A percentile compares a stretch with the other conserved stretches of the same genome.
These are phyloP conservation scores for Catocala fraxini DNA, from an alignment of 2,888 invertebrate genomes.

Conservation along the genomic window DNA sequence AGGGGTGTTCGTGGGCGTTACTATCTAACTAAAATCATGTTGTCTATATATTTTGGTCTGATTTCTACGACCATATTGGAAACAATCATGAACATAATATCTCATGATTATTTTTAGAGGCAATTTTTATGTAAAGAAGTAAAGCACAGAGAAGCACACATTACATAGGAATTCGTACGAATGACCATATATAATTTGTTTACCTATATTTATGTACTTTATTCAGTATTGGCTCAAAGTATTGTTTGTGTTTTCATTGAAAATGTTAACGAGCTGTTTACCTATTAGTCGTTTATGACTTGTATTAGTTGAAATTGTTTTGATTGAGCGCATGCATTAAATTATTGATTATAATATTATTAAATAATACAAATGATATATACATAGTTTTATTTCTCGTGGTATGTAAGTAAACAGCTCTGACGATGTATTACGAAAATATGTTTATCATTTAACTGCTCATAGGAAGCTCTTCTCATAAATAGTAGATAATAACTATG, in stretches of 20 bases:
- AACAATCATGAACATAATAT: conserved; percentile 44
- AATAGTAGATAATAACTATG: not conserved
- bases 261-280: conserved; percentile 47
- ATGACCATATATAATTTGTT: conserved; percentile 28
- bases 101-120: conserved; percentile 54
- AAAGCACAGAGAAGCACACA: conserved; percentile 37
- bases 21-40: conserved; percentile 34
- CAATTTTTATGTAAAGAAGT: conserved; percentile 49
- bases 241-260: conserved; percentile 63
- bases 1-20: conserved; percentile 39
- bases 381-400: conserved; percentile 43
- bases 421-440: conserved; percentile 33
- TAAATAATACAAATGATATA: conserved; percentile 38
- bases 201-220: conserved; percentile 49
- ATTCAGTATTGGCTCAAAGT: conserved; percentile 84
- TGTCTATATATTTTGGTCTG: conserved; percentile 40
- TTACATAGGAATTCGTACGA: conserved; percentile 31
- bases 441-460: conserved; percentile 40
- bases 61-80: conserved; percentile 23
- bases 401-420: conserved; percentile 45
- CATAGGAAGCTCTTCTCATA: conserved; percentile 16
- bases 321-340: conserved; percentile 47
- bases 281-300: conserved; percentile 33
- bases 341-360: conserved; percentile 36
- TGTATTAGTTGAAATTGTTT: conserved; percentile 35